Conservation (phyloP, 92 coral and sea anemone genomes). For the Porites divaricata region DNA sequence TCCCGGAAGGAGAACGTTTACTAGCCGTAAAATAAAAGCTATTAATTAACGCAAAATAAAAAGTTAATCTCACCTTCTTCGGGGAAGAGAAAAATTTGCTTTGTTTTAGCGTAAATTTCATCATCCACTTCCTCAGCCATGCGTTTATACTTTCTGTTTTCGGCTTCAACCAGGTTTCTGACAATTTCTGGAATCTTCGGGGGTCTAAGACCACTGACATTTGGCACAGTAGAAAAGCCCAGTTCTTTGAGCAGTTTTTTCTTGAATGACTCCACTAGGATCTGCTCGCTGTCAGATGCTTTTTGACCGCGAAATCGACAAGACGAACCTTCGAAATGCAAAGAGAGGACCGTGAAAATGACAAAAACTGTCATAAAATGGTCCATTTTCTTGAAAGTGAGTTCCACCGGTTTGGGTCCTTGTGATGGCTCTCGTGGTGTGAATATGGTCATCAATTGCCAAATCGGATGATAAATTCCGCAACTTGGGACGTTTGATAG, state of each 20-base stretch:
- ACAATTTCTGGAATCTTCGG: slow-evolving; percentile 28
- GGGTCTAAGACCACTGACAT: neutral
- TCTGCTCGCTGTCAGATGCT: slow-evolving; percentile 5
- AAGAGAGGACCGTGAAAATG: slow-evolving; percentile 1
- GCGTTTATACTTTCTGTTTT: neutral
- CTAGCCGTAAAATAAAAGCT: neutral
- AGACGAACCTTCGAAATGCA: slow-evolving; percentile 4
- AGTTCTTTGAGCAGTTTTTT: slow-evolving; percentile 33
- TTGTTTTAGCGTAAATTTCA: slow-evolving; percentile 11
- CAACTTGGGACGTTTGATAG: slow-evolving; percentile 10
- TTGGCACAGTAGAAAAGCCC: slow-evolving; percentile 30
- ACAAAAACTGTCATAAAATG: slow-evolving; percentile 3
- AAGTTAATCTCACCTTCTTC: neutral
- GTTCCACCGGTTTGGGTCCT: neutral
- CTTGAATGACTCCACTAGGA: slow-evolving; percentile 23
- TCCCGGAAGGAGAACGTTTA: no score
- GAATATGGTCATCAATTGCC: neutral
- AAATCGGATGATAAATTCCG: slow-evolving; percentile 17
- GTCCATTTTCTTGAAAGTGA: slow-evolving; percentile 16
- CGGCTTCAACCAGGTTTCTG: slow-evolving; percentile 18
- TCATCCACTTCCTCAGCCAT: neutral
- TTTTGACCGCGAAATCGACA: neutral
- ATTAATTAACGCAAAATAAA: neutral
- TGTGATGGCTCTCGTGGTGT: neutral
- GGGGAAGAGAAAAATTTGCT: slow-evolving; percentile 12